Evolutionary conservation across 2,888 invertebrate genomes (phyloP).

Genomic region (Aquatica leii): DNA sequence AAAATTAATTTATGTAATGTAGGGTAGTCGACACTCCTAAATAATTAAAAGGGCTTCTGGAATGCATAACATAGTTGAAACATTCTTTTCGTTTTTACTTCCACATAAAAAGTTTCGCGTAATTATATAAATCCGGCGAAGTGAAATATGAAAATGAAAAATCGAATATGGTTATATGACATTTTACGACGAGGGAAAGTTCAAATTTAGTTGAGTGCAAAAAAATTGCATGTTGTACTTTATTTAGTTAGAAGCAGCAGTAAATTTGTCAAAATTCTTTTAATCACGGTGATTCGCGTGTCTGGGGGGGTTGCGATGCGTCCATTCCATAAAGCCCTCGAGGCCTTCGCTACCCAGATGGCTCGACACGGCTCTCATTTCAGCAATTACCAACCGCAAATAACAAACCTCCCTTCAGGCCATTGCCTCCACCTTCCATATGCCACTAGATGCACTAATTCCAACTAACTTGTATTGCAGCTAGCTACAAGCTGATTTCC

Average conservation of each 20-base stretch:
- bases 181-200: not conserved
- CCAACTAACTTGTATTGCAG: conserved; percentile 27
- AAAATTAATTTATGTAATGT: too few relatives aligned
- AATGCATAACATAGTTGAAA: too few relatives aligned
- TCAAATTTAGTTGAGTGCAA: conserved; percentile 3
- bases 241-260: conserved; percentile 47
- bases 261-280: conserved; percentile 52
- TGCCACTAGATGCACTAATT: conserved; percentile 38
- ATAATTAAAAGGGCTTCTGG: too few relatives aligned
- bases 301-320: conserved; percentile 22
- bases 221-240: conserved; percentile 12
- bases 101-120: too few relatives aligned
- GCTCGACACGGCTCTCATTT: conserved; percentile 38
- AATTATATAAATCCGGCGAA: too few relatives aligned
- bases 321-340: conserved; percentile 24
- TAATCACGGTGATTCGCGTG: conserved; percentile 46
- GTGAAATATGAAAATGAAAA: too few relatives aligned
- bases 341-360: conserved; percentile 42
- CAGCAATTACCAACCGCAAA: conserved; percentile 41
- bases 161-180: too few relatives aligned
- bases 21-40: too few relatives aligned
- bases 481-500: conserved; percentile 7
- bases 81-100: too few relatives aligned
- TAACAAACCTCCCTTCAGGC: conserved; percentile 38
- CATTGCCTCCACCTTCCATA: conserved; percentile 38